phyloP scores from a whole-genome alignment of 1,140 invertebrate genomes.

The Papilio machaon region DNA sequence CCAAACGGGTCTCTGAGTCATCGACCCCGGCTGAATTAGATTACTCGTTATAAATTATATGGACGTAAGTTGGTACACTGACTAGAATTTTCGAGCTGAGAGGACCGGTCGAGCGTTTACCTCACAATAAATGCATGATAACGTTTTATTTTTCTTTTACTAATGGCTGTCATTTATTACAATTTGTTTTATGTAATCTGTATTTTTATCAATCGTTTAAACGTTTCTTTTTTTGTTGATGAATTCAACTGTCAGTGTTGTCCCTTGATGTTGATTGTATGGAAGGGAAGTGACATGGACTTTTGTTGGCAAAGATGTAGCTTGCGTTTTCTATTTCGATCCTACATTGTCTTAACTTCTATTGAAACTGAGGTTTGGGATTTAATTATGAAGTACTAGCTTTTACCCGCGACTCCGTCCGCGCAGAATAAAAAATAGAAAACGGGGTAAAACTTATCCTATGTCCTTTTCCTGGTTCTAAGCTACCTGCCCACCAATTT shows the following conservation, averaged over 20 bases:
- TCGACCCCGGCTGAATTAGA: slow-evolving; percentile 57
- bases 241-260: neutral
- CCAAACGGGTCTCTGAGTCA: slow-evolving; percentile 55
- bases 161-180: slow-evolving; percentile 40
- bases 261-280: slow-evolving; percentile 6
- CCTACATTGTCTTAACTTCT: too few relatives aligned
- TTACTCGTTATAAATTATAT: slow-evolving; percentile 57
- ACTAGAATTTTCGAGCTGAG: slow-evolving; percentile 49
- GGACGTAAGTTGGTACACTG: slow-evolving; percentile 41
- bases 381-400: too few relatives aligned
- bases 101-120: slow-evolving; percentile 39
- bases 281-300: slow-evolving; percentile 6
- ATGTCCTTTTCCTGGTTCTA: too few relatives aligned
- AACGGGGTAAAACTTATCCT: too few relatives aligned
- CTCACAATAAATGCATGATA: slow-evolving; percentile 36
- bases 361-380: too few relatives aligned
- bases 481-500: too few relatives aligned
- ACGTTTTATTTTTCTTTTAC: slow-evolving; percentile 36
- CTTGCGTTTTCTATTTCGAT: neutral
- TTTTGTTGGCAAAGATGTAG: neutral
- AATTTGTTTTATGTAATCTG: slow-evolving; percentile 40
- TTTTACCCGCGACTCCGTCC: too few relatives aligned
- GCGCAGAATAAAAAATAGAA: too few relatives aligned
- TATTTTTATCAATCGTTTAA: slow-evolving; percentile 37
- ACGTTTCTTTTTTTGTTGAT: slow-evolving; percentile 32